phyloP scores from a whole-genome alignment of 1,140 invertebrate species.

The Batillaria attramentaria region DNA sequence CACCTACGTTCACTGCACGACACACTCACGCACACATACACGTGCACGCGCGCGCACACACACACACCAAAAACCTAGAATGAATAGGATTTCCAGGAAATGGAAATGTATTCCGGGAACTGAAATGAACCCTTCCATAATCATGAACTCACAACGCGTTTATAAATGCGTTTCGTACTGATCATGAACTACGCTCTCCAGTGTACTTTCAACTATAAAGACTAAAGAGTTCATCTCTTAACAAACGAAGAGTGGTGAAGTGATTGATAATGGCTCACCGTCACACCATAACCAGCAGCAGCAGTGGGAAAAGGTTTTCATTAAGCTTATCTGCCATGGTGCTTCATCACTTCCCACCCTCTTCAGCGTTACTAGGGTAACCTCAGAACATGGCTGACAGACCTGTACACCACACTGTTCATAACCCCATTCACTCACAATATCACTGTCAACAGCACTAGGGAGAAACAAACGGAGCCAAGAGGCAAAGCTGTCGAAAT shows the following conservation, averaged over 20 bases:
- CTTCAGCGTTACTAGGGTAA: not conserved
- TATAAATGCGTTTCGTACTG: too few species aligned
- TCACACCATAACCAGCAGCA: not conserved
- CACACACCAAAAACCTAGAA: too few species aligned
- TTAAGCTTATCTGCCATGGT: slow-evolving; percentile 2
- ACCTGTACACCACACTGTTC: not conserved
- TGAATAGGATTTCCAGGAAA: too few species aligned
- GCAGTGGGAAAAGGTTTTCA: not conserved
- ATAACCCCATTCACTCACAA: not conserved
- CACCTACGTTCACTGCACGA: not conserved
- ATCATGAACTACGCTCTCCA: too few species aligned
- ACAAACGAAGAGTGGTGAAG: too few species aligned
- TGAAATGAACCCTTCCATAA: too few species aligned
- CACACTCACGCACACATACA: not conserved
- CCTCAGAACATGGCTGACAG: not conserved
- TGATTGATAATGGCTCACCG: too few species aligned
- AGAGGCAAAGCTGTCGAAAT: not conserved
- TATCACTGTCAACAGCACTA: not conserved
- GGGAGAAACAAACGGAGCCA: not conserved
- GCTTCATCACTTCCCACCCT: not conserved
- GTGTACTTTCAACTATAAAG: too few species aligned
- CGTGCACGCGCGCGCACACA: not conserved
- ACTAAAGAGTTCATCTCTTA: too few species aligned
- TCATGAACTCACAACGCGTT: too few species aligned
- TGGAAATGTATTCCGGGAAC: too few species aligned